Base-by-base conservation (phyloP, 2,888 invertebrate genomes). In the Tillus elongatus region DNA sequence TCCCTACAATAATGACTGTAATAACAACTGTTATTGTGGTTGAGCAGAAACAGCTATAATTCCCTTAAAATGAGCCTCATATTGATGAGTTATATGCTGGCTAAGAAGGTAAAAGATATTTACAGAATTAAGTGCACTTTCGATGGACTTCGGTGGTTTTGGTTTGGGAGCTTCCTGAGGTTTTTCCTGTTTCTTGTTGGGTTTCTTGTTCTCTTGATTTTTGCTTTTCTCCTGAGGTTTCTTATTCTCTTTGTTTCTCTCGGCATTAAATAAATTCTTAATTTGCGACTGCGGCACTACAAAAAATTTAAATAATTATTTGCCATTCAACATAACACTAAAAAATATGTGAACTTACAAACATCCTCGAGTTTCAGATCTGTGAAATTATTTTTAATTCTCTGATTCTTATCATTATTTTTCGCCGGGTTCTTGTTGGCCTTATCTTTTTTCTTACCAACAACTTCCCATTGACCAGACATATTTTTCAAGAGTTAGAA, bases 331-430 rank as follows among this genome's bases (percentile, higher is more conserved):
- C n/a, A 19, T 19, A 19, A 19, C 6, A n/a, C 6, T 19, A 19
- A 19, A 19, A 19, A n/a, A n/a, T 19, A 47, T 39, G 33, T 43
- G 46, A 49, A 73, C 82, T 74, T 68, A 85, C 85, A 67, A 56
- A 83, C 73, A 63, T 85, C 84, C 58, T 84, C 83, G 44, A 81
- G 69, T 70, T 82, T 83, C 72, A 75, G 63, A 74, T 75, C 44
- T 37, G 47, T 45, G 30, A 44, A 33, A 34, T 44, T 36, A 34
- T 51, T 52, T 33, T 52, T 66, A 54, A 75, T 77, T 58, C 75
- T 77, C 47, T 72, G 76, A 32, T 46, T 41, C 32, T 49, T 46
- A 19, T 43, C 42, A 35, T 28, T 30, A 31, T 28, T 44, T 9
- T 79, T 77, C 36, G 66, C 65, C 8, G 42, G 43, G 45, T 72